Conservation (phyloP, 2,797 vertebrate species). For the Malurus leucopterus region DNA sequence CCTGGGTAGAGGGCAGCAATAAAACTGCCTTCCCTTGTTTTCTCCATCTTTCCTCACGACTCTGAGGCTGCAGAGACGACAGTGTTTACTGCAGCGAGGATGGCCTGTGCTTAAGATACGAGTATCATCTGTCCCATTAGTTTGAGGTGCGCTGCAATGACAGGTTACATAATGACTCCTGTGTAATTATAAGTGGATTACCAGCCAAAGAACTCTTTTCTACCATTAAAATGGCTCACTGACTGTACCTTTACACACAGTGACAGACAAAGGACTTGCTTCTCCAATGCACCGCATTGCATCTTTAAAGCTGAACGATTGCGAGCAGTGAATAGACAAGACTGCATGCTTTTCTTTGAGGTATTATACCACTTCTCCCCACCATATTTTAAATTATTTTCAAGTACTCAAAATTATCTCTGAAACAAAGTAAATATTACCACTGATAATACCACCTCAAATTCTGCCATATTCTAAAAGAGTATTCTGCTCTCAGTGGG, state of each 20-base stretch:
- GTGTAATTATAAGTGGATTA: neutral
- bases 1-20: slow-evolving; percentile 82
- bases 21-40: slow-evolving; percentile 90
- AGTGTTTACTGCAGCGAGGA: slow-evolving; percentile 81
- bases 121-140: slow-evolving; percentile 1
- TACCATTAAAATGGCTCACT: neutral
- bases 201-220: neutral
- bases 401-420: neutral
- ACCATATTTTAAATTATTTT: neutral
- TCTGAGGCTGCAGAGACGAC: slow-evolving; percentile 73
- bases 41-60: slow-evolving; percentile 87
- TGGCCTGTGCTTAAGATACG: neutral
- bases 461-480: neutral
- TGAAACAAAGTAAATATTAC: neutral
- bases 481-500: neutral
- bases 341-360: neutral
- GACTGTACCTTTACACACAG: neutral
- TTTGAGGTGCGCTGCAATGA: slow-evolving; percentile 67
- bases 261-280: neutral
- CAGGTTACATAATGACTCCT: slow-evolving; percentile 61
- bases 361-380: neutral
- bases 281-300: neutral
- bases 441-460: neutral
- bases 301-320: neutral
- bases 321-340: neutral